phyloP scores from a whole-genome alignment of 2,888 invertebrate species.

The Litoditis marina region DNA sequence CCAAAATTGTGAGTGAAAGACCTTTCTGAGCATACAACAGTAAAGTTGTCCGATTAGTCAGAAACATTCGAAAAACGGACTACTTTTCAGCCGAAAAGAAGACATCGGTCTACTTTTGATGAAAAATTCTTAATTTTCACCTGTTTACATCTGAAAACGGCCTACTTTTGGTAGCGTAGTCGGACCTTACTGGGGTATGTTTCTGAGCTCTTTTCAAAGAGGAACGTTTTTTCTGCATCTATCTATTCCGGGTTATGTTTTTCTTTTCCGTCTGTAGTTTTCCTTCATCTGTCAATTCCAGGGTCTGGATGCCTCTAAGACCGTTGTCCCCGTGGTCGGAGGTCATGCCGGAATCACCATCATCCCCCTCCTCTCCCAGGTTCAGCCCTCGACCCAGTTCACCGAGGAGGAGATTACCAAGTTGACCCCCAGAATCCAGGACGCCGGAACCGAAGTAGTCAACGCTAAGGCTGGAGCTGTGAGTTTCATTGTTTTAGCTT shows the following conservation, averaged over 20 bases:
- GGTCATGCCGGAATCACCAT: conserved; percentile 98
- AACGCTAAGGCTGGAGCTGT: conserved; percentile 93
- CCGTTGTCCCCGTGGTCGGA: conserved; percentile 88
- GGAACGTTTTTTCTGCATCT: conserved; percentile 1
- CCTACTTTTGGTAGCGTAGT: no score
- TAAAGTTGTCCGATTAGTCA: no score
- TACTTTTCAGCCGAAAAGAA: no score
- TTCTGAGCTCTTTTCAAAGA: conserved; percentile 5
- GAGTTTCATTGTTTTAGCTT: conserved; percentile 44
- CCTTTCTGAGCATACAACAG: no score
- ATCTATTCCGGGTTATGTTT: no score
- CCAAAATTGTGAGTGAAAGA: no score
- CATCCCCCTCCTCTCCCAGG: conserved; percentile 88
- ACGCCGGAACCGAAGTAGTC: conserved; percentile 97
- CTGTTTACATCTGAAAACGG: no score
- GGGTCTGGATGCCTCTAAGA: conserved; percentile 77
- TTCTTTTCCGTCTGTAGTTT: no score
- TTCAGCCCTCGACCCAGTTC: conserved; percentile 48
- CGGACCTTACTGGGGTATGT: no score
- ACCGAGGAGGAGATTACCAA: conserved; percentile 76
- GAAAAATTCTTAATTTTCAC: no score
- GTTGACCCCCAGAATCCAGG: conserved; percentile 88
- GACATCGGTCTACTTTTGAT: no score
- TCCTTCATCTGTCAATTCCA: conserved; percentile 62
- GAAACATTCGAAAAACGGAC: no score